phyloP scores from a whole-genome alignment of 2,797 vertebrate genomes.

The Danio albolineatus region DNA sequence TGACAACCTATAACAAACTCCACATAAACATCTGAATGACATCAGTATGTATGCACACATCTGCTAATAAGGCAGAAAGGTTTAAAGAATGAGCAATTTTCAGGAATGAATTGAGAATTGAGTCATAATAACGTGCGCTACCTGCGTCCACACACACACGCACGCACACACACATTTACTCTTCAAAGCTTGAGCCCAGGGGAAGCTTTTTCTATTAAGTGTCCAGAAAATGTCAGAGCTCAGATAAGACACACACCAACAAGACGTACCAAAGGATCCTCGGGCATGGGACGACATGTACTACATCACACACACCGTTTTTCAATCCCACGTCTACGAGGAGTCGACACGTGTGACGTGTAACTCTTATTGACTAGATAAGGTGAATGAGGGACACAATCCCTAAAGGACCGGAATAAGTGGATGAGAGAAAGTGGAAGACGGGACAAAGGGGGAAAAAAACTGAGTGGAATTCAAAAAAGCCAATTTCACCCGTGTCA shows the following conservation, averaged over 20 bases:
- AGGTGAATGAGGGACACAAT: slow-evolving; percentile 30
- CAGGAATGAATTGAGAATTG: slow-evolving; percentile 1
- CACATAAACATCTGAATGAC: too few relatives aligned
- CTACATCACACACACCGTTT: slow-evolving; percentile 7
- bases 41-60: slow-evolving; percentile 1
- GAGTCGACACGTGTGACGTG: neutral
- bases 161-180: slow-evolving; percentile 4
- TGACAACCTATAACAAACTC: too few relatives aligned
- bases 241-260: slow-evolving; percentile 87
- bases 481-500: slow-evolving; percentile 38
- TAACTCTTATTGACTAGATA: slow-evolving; percentile 23
- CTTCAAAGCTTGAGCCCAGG: slow-evolving; percentile 37
- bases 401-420: slow-evolving; percentile 8
- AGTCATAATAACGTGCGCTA: slow-evolving; percentile 24
- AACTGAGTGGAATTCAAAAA: slow-evolving; percentile 37
- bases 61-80: slow-evolving; percentile 18
- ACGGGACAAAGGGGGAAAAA: slow-evolving; percentile 15
- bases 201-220: slow-evolving; percentile 85
- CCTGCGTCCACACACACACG: neutral
- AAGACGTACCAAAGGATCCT: slow-evolving; percentile 59
- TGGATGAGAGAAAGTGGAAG: slow-evolving; percentile 7
- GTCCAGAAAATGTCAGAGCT: slow-evolving; percentile 85
- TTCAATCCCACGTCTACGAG: neutral
- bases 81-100: neutral
- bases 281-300: neutral